Percentiles rank a stretch among this genome's conserved stretches.
These are phyloP conservation scores for Lymantria dispar DNA, from an alignment of 2,888 invertebrate species.

Conservation along the genomic window DNA sequence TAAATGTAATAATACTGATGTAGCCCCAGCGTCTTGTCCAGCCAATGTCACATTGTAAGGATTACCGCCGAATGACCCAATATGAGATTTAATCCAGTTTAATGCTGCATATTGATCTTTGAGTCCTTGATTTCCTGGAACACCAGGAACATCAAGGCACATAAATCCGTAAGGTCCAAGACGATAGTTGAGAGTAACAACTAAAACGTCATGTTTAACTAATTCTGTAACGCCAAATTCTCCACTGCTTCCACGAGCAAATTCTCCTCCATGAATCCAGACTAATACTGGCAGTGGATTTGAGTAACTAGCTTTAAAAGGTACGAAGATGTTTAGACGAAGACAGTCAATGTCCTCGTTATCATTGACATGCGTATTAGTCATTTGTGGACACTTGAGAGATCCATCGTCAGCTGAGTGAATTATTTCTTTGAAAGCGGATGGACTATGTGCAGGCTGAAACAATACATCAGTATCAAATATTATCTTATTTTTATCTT, in stretches of 20 bases:
- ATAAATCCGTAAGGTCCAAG: slow-evolving; percentile 73
- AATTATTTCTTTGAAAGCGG: slow-evolving; percentile 53
- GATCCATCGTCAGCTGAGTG: slow-evolving; percentile 60
- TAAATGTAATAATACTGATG: slow-evolving; percentile 62
- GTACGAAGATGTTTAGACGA: slow-evolving; percentile 83
- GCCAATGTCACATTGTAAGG: slow-evolving; percentile 68
- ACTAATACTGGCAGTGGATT: slow-evolving; percentile 68
- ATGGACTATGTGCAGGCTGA: slow-evolving; percentile 54
- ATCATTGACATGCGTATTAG: slow-evolving; percentile 13
- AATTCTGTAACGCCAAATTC: slow-evolving; percentile 53
- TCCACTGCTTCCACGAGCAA: slow-evolving; percentile 51
- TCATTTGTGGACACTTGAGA: slow-evolving; percentile 60
- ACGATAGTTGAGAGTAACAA: slow-evolving; percentile 70
- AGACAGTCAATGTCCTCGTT: slow-evolving; percentile 81
- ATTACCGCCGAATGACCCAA: slow-evolving; percentile 69
- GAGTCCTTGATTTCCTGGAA: slow-evolving; percentile 71
- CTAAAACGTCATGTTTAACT: slow-evolving; percentile 60
- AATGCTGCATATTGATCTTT: slow-evolving; percentile 68
- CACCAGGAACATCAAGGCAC: slow-evolving; percentile 60
- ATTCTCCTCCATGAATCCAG: slow-evolving; percentile 71
- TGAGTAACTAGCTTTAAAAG: slow-evolving; percentile 52
- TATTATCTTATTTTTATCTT: not conserved
- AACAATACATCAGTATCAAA: slow-evolving; percentile 14
- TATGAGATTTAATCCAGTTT: slow-evolving; percentile 65
- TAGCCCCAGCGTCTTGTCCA: slow-evolving; percentile 67